phyloP scores from a whole-genome alignment of 2,113 vertebrate genomes.

The Apteryx mantelli region DNA sequence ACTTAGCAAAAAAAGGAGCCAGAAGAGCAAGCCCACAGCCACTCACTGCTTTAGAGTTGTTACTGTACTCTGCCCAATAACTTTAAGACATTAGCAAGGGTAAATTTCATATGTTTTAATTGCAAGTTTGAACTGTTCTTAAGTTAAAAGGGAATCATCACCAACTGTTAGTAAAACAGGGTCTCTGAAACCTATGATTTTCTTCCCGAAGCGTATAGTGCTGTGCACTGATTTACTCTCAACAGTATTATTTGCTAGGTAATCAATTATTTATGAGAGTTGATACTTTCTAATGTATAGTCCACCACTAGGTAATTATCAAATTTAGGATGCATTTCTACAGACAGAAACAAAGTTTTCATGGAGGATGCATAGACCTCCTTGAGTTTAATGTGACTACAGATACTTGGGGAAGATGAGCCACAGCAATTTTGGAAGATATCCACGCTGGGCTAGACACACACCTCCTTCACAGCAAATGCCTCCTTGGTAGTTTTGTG shows the following conservation, averaged over 20 bases:
- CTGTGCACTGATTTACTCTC: not conserved
- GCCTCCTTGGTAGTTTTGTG: not conserved
- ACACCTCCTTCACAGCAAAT: not conserved
- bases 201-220: not conserved
- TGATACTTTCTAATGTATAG: not conserved
- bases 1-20: not conserved
- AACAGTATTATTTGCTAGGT: not conserved
- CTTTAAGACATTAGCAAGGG: not conserved
- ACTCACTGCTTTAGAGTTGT: not conserved
- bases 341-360: not conserved
- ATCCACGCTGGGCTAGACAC: not conserved
- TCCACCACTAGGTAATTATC: not conserved
- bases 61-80: not conserved
- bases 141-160: constrained; percentile 12
- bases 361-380: fast-evolving
- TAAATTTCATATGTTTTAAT: not conserved
- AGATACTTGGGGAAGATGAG: not conserved
- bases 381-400: not conserved
- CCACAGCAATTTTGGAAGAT: not conserved
- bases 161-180: not conserved
- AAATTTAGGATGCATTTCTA: not conserved
- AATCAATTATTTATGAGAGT: not conserved
- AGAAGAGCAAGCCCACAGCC: not conserved
- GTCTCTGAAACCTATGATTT: not conserved
- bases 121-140: not conserved